Evolutionary conservation across 2,797 vertebrate genomes (phyloP).

Genomic region (Oryzias dopingdopingensis): DNA sequence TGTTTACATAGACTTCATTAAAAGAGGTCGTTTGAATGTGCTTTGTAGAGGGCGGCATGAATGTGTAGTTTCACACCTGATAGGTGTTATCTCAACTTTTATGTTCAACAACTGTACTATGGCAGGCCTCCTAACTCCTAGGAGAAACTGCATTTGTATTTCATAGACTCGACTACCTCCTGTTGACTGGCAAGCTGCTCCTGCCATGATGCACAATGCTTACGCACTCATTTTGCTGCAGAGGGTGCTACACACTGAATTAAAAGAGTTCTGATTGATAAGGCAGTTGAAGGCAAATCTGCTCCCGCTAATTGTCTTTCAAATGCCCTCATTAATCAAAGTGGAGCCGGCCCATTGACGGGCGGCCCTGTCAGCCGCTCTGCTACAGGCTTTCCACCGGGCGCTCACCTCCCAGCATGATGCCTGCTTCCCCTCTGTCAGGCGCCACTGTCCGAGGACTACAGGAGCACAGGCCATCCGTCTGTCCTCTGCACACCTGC

Average conservation of each 20-base stretch:
- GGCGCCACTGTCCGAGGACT: constrained; percentile 66
- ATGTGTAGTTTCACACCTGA: neutral
- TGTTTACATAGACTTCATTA: no score
- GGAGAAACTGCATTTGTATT: constrained; percentile 37
- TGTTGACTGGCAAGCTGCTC: constrained; percentile 68
- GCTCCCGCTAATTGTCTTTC: constrained; percentile 98
- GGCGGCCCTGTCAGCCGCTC: constrained; percentile 85
- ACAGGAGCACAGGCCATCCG: constrained; percentile 75
- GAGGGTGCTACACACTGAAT: constrained; percentile 82
- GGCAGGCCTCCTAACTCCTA: constrained; percentile 12
- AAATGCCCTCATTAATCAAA: constrained; percentile 99
- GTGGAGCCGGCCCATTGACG: constrained; percentile 78
- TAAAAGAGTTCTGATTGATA: constrained; percentile 93
- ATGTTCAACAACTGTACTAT: constrained; percentile 22
- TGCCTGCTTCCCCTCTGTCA: constrained; percentile 78
- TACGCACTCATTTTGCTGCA: constrained; percentile 77
- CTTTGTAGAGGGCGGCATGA: no score
- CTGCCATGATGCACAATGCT: constrained; percentile 68
- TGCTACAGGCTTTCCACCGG: constrained; percentile 77
- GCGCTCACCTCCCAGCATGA: constrained; percentile 88
- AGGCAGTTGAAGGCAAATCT: constrained; percentile 92
- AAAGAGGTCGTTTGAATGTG: no score
- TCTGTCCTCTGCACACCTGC: constrained; percentile 85
- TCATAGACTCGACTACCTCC: constrained; percentile 39
- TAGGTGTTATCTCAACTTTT: neutral